Evolutionary conservation across 37 sponge, comb jelly and placozoan genomes (phyloP), one percentile per base, ranked within the genome.

Genomic region (Chondrosia reniformis): DNA sequence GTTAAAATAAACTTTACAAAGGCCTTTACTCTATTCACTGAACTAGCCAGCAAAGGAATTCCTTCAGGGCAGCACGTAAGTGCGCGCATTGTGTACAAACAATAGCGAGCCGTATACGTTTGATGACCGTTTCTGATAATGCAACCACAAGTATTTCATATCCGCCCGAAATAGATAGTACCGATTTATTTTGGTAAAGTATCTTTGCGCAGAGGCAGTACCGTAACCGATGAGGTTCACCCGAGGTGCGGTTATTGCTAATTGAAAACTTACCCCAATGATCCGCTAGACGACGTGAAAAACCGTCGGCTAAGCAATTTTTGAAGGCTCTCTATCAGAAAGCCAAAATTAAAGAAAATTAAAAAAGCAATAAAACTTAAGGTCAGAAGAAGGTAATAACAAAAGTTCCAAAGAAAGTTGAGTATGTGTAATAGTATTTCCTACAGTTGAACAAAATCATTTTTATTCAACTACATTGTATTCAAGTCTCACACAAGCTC

Each of bases 301-400:
- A 42, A 92, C 86, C 83, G 93, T 85, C 86, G 81, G 89, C 93
- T 82, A 79, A 77, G 81, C 97, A 91, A 97, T 97, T 97, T 97
- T 97, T 97, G 95, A 76, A 91, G 88, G 88, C 87, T 88, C 27
- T 28, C 27, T 28, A 56, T 24, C 27, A 56, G 58, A 56, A 28
- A 24, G 58, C 27, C 58, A 56, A 56, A 3, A 56, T 24, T 28
- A 56, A 56, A 56, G 7, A 56, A 6, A 19, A 19, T 12, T 49
- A 19, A 49, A 15, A 49, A 49, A 15, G 15, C 12, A 12, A 49
- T 49, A 49, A 19, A 49, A 12, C 12, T 12, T 12, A 19, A 49
- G 17, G 15, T 64, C 19, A 33, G 34, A 33, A 17, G 21, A 15
- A 64, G 67, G 21, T 64, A n/a, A n/a, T n/a, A n/a, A n/a, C n/a